Base-by-base conservation (phyloP, 2,113 vertebrate genomes). In the Turdus rufiventris region DNA sequence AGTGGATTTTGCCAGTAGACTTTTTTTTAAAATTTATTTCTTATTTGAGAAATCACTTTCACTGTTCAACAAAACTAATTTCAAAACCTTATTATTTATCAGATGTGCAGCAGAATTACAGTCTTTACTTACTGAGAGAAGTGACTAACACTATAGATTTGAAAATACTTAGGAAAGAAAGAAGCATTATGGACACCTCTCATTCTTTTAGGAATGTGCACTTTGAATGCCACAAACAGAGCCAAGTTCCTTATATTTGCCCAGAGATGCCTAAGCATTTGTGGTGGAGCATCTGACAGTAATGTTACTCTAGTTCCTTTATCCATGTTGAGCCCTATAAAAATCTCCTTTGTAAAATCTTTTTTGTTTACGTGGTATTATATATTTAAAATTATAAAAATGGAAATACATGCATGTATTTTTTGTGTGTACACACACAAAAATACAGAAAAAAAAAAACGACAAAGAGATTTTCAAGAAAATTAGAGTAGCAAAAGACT, bases 131-230 rank as follows among this genome's bases (percentile, higher is more conserved):
- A 57, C 7, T 18, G 68, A 89, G 31, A 65, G 88, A 87, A 88
- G 42, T 76, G n/a, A 62, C 78, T 82, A 9, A 33, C 62, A 17
- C 68, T 72, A 20, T 12, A 70, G 14, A 42, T 93, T 56, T 91
- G 76, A 79, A 95, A 97, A 96, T 87, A 72, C 15, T 78, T 88
- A 36, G 50, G n/a, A 51, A 79, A 92, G 75, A 88, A 92, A 70
- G 73, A 57, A 56, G 26, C 61, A 89, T 19, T 43, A 75, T 75
- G 81, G 70, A 60, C 19, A 72, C 12, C 38, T 73, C 12, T 48
- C 5, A 5, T 31, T 71, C 28, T 65, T 62, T 65, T 60, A 62
- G 28, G 48, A 79, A 54, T 18, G 8, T 68, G 14, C 14, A 19
- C 43, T 87, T 78, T 58, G 51, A 94, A 78, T 84, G 48, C 34